phyloP scores from a whole-genome alignment of 2,888 invertebrate species.

The Ametastegia equiseti region DNA sequence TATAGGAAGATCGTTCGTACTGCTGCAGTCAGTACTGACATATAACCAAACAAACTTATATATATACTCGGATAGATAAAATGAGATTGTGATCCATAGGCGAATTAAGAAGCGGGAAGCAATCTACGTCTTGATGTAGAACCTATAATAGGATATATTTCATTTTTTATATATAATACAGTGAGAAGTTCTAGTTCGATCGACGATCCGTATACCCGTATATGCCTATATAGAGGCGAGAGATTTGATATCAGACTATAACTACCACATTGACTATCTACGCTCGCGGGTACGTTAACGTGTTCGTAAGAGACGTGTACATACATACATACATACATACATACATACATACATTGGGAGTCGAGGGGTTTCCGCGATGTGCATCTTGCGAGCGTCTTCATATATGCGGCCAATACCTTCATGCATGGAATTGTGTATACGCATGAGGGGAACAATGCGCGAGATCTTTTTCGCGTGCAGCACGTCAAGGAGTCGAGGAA shows the following conservation, averaged over 20 bases:
- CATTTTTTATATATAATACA: too few species aligned
- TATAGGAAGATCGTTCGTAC: too few species aligned
- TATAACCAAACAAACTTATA: too few species aligned
- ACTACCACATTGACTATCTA: not conserved
- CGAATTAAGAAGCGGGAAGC: too few species aligned
- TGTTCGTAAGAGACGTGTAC: not conserved
- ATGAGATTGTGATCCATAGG: too few species aligned
- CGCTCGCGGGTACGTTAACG: not conserved
- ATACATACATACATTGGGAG: not conserved
- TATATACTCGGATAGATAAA: too few species aligned
- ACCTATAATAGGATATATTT: not conserved
- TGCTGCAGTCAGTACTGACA: too few species aligned
- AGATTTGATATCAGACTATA: constrained; percentile 24
- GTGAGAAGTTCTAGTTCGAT: not conserved
- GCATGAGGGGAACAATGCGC: constrained; percentile 22
- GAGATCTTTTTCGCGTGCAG: constrained; percentile 30
- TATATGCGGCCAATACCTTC: not conserved
- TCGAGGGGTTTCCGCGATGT: not conserved
- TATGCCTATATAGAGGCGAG: not conserved
- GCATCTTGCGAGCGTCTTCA: not conserved
- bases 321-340: not conserved
- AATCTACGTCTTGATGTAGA: too few species aligned
- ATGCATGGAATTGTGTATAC: not conserved
- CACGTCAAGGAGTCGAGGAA: constrained; percentile 8
- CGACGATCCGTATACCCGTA: not conserved